These are phyloP conservation scores for Alitta virens DNA, from an alignment of 2,888 invertebrate species.

Conservation along the genomic window DNA sequence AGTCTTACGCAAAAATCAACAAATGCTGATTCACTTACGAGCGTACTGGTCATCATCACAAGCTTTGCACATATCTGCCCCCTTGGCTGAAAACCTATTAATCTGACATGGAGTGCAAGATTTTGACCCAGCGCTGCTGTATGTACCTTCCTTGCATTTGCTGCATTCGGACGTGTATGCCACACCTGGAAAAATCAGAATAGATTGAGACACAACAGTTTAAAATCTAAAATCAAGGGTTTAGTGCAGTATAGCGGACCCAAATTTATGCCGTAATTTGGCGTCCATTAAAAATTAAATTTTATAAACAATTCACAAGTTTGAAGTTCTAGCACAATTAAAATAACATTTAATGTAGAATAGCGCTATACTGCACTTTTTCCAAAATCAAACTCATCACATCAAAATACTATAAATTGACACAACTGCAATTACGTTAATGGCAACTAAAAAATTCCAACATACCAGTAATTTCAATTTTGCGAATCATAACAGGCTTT, in stretches of 20 bases:
- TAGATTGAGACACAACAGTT: too few species aligned
- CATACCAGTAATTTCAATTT: slow-evolving; percentile 21
- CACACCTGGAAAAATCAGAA: slow-evolving; percentile 56
- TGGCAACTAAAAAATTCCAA: too few species aligned
- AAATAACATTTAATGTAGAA: too few species aligned
- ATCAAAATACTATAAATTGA: too few species aligned
- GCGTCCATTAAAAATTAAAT: too few species aligned
- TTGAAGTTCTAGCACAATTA: too few species aligned
- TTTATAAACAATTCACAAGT: too few species aligned
- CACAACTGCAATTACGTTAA: background rate
- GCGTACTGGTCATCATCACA: slow-evolving; percentile 57
- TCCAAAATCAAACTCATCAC: too few species aligned
- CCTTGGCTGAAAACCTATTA: slow-evolving; percentile 58
- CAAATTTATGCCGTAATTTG: too few species aligned
- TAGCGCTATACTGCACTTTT: too few species aligned
- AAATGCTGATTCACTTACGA: slow-evolving; percentile 8
- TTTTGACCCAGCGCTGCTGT: slow-evolving; percentile 50
- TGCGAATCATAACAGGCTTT: slow-evolving; percentile 58
- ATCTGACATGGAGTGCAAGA: slow-evolving; percentile 58
- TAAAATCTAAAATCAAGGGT: too few species aligned
- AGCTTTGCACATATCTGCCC: slow-evolving; percentile 55
- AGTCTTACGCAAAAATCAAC: background rate
- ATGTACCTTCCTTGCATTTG: slow-evolving; percentile 59
- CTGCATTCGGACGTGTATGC: slow-evolving; percentile 62
- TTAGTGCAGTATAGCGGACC: too few species aligned